Conservation (phyloP, 2,888 invertebrate species). For the Orthosia incerta region DNA sequence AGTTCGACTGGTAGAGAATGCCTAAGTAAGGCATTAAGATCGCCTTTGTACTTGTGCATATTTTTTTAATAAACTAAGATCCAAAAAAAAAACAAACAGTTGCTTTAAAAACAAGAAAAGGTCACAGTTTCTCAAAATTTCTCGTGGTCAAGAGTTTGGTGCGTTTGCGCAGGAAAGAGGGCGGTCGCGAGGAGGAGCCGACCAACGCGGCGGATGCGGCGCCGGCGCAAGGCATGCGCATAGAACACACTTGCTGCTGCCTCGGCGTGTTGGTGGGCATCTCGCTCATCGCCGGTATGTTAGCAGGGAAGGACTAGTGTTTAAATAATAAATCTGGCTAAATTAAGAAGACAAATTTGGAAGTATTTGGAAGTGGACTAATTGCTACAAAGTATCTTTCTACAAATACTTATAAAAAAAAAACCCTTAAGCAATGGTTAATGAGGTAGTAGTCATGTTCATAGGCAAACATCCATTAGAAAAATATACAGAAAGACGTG, state of each 20-base stretch:
- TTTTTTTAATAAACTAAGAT: too few species aligned
- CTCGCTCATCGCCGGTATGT: constrained; percentile 89
- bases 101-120: neutral
- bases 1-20: too few species aligned
- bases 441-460: too few species aligned
- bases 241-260: constrained; percentile 89
- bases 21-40: too few species aligned
- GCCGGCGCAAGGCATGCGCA: constrained; percentile 82
- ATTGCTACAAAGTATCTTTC: neutral
- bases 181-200: constrained; percentile 89
- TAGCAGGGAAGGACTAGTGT: neutral
- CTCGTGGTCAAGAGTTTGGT: constrained; percentile 36
- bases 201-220: constrained; percentile 84
- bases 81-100: neutral
- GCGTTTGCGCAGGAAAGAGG: constrained; percentile 84
- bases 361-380: neutral
- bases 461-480: neutral
- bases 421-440: neutral
- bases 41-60: too few species aligned
- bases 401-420: neutral
- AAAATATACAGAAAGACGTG: neutral
- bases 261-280: constrained; percentile 90
- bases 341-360: neutral
- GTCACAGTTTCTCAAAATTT: constrained; percentile 9
- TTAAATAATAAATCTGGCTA: neutral